Base-by-base conservation (phyloP, 2,888 invertebrate species). In the Ferdinandea cuprea region DNA sequence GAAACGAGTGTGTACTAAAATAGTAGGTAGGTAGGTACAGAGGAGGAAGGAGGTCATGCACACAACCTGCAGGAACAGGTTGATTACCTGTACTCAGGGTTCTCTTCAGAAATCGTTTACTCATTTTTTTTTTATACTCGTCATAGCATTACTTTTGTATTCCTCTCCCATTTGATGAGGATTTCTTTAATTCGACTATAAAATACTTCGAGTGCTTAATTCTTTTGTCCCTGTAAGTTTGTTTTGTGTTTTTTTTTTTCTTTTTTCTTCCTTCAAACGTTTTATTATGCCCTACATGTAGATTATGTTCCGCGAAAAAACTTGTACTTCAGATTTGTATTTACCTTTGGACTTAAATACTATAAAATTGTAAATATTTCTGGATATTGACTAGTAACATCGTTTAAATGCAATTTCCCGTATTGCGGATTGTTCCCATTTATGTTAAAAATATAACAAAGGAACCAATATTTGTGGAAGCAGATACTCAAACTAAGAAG, bases 181-280 rank as follows among this genome's bases (percentile, higher is more conserved):
- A 52, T 59, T 71, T 52, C 54, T 56, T 80, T 59, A 66, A 66
- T 84, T 85, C 79, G 74, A 85, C 85, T 86, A 74, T 86, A 17
- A 79, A 85, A 72, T 77, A 71, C 77, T 80, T 86, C 72, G 79
- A 85, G 86, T 85, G 79, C 72, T 86, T 86, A 86, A 86, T 86
- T 85, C 85, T 46, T 80, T 80, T 85, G 73, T 85, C 42, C 72
- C 63, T 65, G 42, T 7, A 52, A 44, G 42, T 44, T 30, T 40
- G 15, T 13, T 21, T 32, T n/a, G n/a, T 56, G 37, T 58, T 37
- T 37, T 11, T 21, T 54, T 15, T 35, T 44, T 25, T 25, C 3
- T 25, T 25, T 15, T 35, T 44, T 25, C 5, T 2, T 25, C 5
- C 25, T 25, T 25, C 2, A 5, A 25, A 5, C 5, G 25, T 50